These are phyloP conservation scores for Microtus agrestis DNA, from an alignment of 2,797 vertebrate genomes.

Conservation along the genomic window DNA sequence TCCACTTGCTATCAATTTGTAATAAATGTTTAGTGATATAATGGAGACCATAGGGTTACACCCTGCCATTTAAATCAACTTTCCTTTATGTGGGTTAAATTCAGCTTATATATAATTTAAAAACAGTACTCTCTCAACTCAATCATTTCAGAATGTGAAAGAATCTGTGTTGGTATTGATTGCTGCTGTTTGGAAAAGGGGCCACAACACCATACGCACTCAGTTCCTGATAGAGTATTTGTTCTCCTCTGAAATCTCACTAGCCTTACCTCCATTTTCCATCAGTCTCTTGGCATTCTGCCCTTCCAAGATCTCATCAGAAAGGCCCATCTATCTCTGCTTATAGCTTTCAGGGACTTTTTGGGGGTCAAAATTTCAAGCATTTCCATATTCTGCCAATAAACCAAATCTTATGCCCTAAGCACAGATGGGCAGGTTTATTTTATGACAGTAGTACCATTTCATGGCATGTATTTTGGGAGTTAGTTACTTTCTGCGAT, in stretches of 20 bases:
- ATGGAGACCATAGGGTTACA: neutral
- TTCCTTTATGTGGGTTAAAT: neutral
- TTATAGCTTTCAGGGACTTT: neutral
- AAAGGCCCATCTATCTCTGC: neutral
- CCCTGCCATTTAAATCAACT: conserved; percentile 41
- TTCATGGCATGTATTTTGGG: neutral
- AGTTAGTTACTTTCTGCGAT: neutral
- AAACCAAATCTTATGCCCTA: neutral
- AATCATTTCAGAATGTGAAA: conserved; percentile 8
- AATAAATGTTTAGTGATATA: neutral
- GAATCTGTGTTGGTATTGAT: neutral
- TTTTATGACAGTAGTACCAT: too few species aligned
- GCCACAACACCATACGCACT: neutral
- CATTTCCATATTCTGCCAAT: neutral
- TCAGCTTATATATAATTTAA: neutral
- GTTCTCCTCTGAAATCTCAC: neutral
- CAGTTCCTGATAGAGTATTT: neutral
- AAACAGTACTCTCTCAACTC: neutral
- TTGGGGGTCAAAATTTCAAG: neutral
- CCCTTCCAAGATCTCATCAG: neutral
- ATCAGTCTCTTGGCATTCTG: neutral
- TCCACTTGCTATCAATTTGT: neutral
- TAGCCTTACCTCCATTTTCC: neutral
- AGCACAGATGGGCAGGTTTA: neutral
- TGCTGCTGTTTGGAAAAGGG: neutral